These are phyloP conservation scores for Chromis chromis DNA, from an alignment of 2,797 vertebrate species.

Conservation along the genomic window DNA sequence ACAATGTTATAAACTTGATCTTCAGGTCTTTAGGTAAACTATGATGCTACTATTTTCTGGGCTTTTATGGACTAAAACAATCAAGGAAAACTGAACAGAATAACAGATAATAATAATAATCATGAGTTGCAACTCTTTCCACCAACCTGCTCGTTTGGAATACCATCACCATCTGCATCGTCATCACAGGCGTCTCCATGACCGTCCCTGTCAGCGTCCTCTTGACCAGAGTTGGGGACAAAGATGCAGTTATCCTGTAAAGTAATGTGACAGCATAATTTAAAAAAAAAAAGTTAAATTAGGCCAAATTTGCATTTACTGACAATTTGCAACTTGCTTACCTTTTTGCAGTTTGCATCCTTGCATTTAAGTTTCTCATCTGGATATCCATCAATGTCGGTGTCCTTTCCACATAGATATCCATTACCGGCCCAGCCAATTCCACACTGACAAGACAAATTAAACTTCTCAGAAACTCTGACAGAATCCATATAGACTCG, in stretches of 20 bases:
- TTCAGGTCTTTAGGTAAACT: neutral
- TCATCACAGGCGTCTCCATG: conserved; percentile 93
- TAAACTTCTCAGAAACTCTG: conserved; percentile 35
- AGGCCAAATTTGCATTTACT: neutral
- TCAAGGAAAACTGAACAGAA: neutral
- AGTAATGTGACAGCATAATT: conserved; percentile 4
- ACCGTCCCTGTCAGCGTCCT: conserved; percentile 93
- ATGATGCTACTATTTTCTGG: too few species aligned
- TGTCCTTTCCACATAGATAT: conserved; percentile 94
- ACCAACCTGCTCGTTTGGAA: conserved; percentile 93
- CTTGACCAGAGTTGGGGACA: conserved; percentile 98
- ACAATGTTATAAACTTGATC: too few species aligned
- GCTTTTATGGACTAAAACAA: neutral
- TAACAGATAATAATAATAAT: neutral
- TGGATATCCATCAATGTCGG: conserved; percentile 98
- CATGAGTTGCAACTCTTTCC: neutral
- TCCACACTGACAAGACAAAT: conserved; percentile 87
- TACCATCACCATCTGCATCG: conserved; percentile 96
- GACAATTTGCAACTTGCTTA: conserved; percentile 62
- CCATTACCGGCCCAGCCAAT: conserved; percentile 99
- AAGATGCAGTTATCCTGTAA: conserved; percentile 93
- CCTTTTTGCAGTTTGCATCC: conserved; percentile 91
- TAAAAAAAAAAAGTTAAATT: neutral
- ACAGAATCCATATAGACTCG: neutral
- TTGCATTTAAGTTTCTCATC: conserved; percentile 94